These are phyloP conservation scores for Xiphophorus birchmanni DNA, from an alignment of 2,797 vertebrate species.

Conservation along the genomic window DNA sequence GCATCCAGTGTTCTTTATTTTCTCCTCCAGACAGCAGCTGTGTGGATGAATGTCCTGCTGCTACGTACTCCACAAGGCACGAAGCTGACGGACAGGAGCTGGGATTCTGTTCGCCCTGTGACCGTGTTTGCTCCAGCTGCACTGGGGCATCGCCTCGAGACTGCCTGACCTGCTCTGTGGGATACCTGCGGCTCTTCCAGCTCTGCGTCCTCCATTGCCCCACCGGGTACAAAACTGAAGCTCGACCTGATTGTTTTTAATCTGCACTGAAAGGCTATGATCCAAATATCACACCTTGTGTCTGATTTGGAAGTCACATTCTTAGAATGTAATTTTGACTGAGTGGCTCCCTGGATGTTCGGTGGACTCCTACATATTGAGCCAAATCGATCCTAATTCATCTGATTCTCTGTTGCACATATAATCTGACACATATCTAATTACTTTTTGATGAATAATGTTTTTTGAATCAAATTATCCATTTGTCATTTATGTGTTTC, in stretches of 20 bases:
- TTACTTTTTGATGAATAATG: background rate
- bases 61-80: conserved; percentile 74
- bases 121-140: conserved; percentile 78
- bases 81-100: conserved; percentile 77
- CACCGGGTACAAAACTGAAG: conserved; percentile 66
- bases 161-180: conserved; percentile 78
- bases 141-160: conserved; percentile 76
- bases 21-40: conserved; percentile 76
- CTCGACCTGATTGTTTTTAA: background rate
- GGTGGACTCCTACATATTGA: too few species aligned
- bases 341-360: too few species aligned
- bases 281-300: background rate
- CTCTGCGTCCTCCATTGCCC: conserved; percentile 83
- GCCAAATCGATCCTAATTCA: too few species aligned
- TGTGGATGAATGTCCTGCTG: conserved; percentile 72
- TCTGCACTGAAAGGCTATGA: background rate
- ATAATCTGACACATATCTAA: background rate
- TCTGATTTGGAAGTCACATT: background rate
- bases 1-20: background rate
- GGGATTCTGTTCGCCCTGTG: conserved; percentile 80
- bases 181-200: conserved; percentile 77
- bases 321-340: background rate
- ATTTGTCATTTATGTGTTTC: conserved; percentile 1
- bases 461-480: background rate
- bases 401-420: background rate